phyloP scores from a whole-genome alignment of 2,888 invertebrate genomes.

The Drosophila prostipennis region DNA sequence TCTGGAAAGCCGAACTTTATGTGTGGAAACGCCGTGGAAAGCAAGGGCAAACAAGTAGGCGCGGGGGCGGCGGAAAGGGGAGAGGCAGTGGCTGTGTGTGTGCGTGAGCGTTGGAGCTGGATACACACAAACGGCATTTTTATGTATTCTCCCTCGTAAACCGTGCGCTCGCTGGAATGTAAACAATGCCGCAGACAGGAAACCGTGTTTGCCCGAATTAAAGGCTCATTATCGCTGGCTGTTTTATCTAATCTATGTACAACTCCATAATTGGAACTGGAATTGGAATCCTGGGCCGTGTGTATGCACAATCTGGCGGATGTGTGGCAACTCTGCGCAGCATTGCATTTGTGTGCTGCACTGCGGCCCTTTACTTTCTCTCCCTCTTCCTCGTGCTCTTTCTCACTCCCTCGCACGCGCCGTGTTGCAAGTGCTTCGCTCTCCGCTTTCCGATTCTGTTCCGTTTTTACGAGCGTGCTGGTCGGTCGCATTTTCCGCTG shows the following conservation, averaged over 20 bases:
- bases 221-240: conserved; percentile 12
- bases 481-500: conserved; percentile 35
- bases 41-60: conserved; percentile 21
- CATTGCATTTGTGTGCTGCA: conserved; percentile 38
- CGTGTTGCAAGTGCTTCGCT: conserved; percentile 37
- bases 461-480: conserved; percentile 18
- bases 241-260: conserved; percentile 19
- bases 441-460: conserved; percentile 18
- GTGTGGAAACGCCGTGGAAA: neutral
- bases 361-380: conserved; percentile 27
- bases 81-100: conserved; percentile 46
- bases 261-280: neutral
- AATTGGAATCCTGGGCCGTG: conserved; percentile 12
- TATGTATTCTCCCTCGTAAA: conserved; percentile 32
- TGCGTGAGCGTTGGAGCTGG: conserved; percentile 27
- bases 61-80: conserved; percentile 50
- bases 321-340: conserved; percentile 41
- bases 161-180: conserved; percentile 25
- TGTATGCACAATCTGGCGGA: conserved; percentile 17
- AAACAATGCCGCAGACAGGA: conserved; percentile 31
- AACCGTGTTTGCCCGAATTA: conserved; percentile 15
- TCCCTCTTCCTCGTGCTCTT: conserved; percentile 12
- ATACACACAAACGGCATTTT: conserved; percentile 42
- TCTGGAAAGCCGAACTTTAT: neutral
- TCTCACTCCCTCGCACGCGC: conserved; percentile 8